phyloP scores from a whole-genome alignment of 2,888 invertebrate species.

The Dusona sp. region DNA sequence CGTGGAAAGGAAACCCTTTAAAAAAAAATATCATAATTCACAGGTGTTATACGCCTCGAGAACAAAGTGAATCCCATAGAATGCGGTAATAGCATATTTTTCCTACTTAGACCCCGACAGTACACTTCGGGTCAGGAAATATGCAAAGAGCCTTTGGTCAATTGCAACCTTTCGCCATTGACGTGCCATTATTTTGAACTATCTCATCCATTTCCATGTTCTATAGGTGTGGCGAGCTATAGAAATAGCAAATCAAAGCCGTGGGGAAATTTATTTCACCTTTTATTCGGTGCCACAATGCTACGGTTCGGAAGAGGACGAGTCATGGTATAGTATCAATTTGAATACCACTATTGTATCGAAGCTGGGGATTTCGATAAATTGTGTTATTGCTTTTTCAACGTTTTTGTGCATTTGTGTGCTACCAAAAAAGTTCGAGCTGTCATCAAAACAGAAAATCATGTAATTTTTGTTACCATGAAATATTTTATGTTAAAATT shows the following conservation, averaged over 20 bases:
- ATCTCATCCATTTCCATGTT: conserved; percentile 19
- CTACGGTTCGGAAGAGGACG: neutral
- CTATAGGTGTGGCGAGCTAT: no score
- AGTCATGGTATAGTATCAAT: conserved; percentile 2
- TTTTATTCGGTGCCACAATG: conserved; percentile 17
- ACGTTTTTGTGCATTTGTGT: neutral
- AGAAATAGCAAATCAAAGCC: conserved; percentile 51
- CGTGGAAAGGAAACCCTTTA: neutral
- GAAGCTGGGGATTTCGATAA: conserved; percentile 2
- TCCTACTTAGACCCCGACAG: neutral
- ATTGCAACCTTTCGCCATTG: conserved; percentile 14
- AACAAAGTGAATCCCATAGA: neutral
- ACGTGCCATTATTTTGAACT: neutral
- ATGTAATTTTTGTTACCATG: neutral
- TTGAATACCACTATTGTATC: neutral
- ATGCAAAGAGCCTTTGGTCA: conserved; percentile 17
- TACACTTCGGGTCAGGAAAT: conserved; percentile 13
- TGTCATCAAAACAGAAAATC: neutral
- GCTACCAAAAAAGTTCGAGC: neutral
- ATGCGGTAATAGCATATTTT: conserved; percentile 9
- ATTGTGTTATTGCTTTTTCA: neutral
- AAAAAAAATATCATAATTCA: conserved; percentile 25
- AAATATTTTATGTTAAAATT: neutral
- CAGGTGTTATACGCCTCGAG: neutral
- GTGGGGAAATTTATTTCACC: conserved; percentile 51